Conservation (phyloP, 2,113 vertebrate genomes). For the Hippocampus comes region DNA sequence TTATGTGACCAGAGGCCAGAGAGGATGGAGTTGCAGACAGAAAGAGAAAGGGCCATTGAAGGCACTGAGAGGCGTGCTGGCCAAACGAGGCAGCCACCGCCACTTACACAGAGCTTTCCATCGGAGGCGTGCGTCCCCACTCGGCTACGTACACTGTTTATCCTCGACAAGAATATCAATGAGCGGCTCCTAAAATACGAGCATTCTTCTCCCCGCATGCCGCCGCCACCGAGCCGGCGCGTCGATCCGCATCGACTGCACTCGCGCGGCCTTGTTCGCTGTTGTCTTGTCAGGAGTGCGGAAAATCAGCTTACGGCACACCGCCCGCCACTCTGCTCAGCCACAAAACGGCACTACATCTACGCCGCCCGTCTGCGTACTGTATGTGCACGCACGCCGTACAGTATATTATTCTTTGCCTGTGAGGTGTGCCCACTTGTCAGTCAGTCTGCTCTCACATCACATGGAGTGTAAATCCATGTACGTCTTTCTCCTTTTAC, state of each 20-base stretch:
- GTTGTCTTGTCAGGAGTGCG: slow-evolving; percentile 66
- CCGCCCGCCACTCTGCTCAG: slow-evolving; percentile 52
- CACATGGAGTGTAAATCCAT: slow-evolving; percentile 62
- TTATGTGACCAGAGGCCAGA: slow-evolving; percentile 46
- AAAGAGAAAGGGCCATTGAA: slow-evolving; percentile 74
- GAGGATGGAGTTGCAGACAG: slow-evolving; percentile 53
- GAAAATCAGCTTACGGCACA: slow-evolving; percentile 67
- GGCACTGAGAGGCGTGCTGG: slow-evolving; percentile 64
- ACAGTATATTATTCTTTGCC: slow-evolving; percentile 32
- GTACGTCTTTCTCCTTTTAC: slow-evolving; percentile 50
- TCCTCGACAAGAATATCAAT: slow-evolving; percentile 72
- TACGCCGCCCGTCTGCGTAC: slow-evolving; percentile 45
- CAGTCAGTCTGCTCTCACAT: slow-evolving; percentile 30
- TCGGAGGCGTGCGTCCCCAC: slow-evolving; percentile 71
- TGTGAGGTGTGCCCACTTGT: slow-evolving; percentile 3
- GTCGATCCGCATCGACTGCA: slow-evolving; percentile 60
- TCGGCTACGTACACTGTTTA: slow-evolving; percentile 74
- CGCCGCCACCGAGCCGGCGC: slow-evolving; percentile 58
- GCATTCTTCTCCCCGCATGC: slow-evolving; percentile 64
- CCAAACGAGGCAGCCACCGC: slow-evolving; percentile 61
- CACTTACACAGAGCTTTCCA: slow-evolving; percentile 71
- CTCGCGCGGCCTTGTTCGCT: slow-evolving; percentile 62
- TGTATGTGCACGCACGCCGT: slow-evolving; percentile 9
- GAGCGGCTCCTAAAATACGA: slow-evolving; percentile 63
- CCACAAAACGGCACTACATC: slow-evolving; percentile 51